Conservation (phyloP, 2,888 invertebrate genomes). For the Lepidonotus clava region DNA sequence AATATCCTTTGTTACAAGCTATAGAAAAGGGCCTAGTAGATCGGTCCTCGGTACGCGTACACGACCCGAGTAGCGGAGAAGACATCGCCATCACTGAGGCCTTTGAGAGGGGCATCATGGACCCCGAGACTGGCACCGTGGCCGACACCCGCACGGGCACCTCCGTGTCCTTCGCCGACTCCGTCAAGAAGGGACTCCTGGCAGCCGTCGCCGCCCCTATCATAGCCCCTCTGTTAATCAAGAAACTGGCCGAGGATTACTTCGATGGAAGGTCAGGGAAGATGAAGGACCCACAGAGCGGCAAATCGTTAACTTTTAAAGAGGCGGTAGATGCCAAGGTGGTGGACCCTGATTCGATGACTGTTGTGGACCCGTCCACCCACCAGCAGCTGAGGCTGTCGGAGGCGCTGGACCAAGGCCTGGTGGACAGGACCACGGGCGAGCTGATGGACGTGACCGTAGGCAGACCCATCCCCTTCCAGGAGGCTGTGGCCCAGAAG, state of each 20-base stretch:
- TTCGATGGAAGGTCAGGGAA: constrained; percentile 81
- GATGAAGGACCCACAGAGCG: constrained; percentile 72
- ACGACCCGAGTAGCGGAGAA: constrained; percentile 70
- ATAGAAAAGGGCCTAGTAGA: constrained; percentile 81
- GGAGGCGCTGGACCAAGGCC: constrained; percentile 84
- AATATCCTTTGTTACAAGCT: constrained; percentile 91
- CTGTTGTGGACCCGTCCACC: constrained; percentile 83
- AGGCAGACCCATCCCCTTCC: constrained; percentile 79
- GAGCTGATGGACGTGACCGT: constrained; percentile 65
- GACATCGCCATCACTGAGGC: constrained; percentile 65
- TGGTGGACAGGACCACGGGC: constrained; percentile 84
- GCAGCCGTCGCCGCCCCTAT: constrained; percentile 54
- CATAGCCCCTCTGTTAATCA: constrained; percentile 7
- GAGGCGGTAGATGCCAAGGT: constrained; percentile 71
- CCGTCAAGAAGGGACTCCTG: constrained; percentile 62
- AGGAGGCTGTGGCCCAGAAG: constrained; percentile 91
- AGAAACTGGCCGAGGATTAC: constrained; percentile 47
- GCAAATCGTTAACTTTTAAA: constrained; percentile 81
- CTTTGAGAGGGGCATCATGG: constrained; percentile 83
- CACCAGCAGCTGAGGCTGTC: constrained; percentile 79
- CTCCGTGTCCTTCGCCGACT: constrained; percentile 63
- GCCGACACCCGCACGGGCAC: constrained; percentile 61
- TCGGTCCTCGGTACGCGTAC: constrained; percentile 73
- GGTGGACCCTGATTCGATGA: constrained; percentile 65
- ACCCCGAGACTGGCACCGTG: constrained; percentile 80